Base-by-base conservation (phyloP, 2,113 vertebrate species). In the Carlito syrichta region DNA sequence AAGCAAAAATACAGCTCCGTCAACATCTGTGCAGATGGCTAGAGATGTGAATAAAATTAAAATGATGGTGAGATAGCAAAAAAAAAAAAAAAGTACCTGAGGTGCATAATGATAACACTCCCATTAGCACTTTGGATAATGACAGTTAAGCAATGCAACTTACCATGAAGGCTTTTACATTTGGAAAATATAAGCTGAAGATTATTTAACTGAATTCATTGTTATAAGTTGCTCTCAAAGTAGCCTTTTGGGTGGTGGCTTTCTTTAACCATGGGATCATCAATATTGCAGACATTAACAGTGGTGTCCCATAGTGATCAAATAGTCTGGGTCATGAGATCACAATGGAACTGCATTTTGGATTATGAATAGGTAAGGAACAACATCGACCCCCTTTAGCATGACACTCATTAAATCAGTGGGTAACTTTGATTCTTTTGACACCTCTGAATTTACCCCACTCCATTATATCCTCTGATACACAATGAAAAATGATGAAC, bases 1-100 rank as follows among this genome's bases (percentile, higher is more conserved):
- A 98, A 98, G 98, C 98, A 98, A 97, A 97, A 96, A 93, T 90
- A 98, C 77, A 99, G 97, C 97, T 97, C 93, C 98, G 97, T 98
- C 97, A 98, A 98, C 97, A 98, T 98, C 98, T 97, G 17, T 98
- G 98, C 96, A 98, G 95, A 92, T 97, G 97, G 98, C 87, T 98
- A 98, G 96, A 98, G 97, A 97, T 89, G 95, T 76, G 97, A 97
- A 98, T 98, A 97, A 90, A 98, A 98, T 94, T 66, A 98, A 98
- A 97, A 48, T 97, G 89, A 97, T 98, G 94, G 94, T 98, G 97
- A 98, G 96, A 97, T 98, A 97, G 94, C 95, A 97, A 98, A 96
- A 84, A 95, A 96, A 94, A 69, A n/a, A 54, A 3, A 96, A 91
- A 63, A 38, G 48, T 48, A n/a, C n/a, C 45, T 62, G 43, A 93